Conservation (phyloP, 2,113 vertebrate genomes). For the Dicrurus megarhynchus region DNA sequence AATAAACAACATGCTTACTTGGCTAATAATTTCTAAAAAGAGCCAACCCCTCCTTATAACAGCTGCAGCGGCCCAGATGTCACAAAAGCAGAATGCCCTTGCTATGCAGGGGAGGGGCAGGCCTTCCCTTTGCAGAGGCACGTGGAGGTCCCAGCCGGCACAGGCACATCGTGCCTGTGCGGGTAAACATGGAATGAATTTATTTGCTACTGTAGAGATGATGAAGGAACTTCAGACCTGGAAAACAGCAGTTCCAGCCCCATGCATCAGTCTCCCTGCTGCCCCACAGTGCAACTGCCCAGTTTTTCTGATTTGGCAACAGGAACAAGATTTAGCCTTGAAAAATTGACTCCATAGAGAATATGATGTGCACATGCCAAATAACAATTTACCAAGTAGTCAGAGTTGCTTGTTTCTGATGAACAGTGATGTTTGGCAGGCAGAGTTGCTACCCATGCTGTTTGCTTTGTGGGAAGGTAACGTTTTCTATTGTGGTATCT, state of each 20-base stretch:
- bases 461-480: neutral
- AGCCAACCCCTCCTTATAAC: conserved; percentile 24
- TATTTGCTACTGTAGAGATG: neutral
- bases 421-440: neutral
- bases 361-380: neutral
- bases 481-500: neutral
- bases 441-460: neutral
- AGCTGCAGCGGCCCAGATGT: conserved; percentile 45
- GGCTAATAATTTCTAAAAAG: conserved; percentile 48
- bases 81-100: neutral
- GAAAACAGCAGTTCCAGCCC: neutral
- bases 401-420: neutral
- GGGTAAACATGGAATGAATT: neutral
- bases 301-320: neutral
- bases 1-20: neutral
- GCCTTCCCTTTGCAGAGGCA: neutral
- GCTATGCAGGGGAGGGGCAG: conserved; percentile 23
- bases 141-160: neutral
- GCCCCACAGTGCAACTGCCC: neutral
- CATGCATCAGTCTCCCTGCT: neutral
- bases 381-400: neutral
- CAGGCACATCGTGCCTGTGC: neutral
- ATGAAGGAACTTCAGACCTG: neutral
- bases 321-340: neutral
- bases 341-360: neutral